Evolutionary conservation across 2,797 vertebrate species (phyloP).

Genomic region (Phataginus tetradactyla): DNA sequence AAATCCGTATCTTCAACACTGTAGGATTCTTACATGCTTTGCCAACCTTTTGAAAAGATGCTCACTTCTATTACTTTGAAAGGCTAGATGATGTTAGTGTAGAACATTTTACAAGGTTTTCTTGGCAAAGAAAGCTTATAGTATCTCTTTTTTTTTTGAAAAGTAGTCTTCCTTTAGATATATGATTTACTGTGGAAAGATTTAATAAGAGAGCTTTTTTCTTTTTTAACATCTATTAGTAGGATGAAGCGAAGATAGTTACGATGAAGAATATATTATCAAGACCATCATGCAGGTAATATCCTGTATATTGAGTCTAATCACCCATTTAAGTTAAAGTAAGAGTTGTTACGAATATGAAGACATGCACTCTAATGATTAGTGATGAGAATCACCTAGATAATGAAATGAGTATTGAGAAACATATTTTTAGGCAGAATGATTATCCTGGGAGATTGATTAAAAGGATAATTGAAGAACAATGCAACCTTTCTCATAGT

Average conservation of each 20-base stretch:
- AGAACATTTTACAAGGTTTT: conserved; percentile 7
- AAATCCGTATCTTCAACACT: neutral
- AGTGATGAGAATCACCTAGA: conserved; percentile 89
- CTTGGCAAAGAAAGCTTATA: conserved; percentile 29
- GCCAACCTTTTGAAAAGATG: neutral
- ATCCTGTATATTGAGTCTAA: conserved; percentile 90
- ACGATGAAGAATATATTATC: conserved; percentile 86
- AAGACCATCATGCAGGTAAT: conserved; percentile 87
- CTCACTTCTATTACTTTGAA: neutral
- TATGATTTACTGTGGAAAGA: conserved; percentile 84
- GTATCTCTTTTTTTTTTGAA: conserved; percentile 69
- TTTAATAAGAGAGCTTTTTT: conserved; percentile 86
- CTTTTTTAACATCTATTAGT: conserved; percentile 84
- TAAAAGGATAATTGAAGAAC: conserved; percentile 90
- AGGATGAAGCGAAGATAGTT: conserved; percentile 84
- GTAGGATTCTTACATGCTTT: neutral
- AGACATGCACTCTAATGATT: conserved; percentile 88
- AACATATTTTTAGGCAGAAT: conserved; percentile 90
- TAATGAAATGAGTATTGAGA: conserved; percentile 90
- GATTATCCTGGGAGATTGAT: conserved; percentile 89
- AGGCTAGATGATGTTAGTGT: neutral
- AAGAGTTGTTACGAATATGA: conserved; percentile 89
- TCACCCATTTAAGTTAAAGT: conserved; percentile 90
- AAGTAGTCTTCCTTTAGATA: conserved; percentile 84
- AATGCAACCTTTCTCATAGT: conserved; percentile 88